A percentile compares a stretch with the other conserved stretches of the same genome.
Evolutionary conservation across 2,797 vertebrate species (phyloP).

Genomic region (Aratinga solstitialis): DNA sequence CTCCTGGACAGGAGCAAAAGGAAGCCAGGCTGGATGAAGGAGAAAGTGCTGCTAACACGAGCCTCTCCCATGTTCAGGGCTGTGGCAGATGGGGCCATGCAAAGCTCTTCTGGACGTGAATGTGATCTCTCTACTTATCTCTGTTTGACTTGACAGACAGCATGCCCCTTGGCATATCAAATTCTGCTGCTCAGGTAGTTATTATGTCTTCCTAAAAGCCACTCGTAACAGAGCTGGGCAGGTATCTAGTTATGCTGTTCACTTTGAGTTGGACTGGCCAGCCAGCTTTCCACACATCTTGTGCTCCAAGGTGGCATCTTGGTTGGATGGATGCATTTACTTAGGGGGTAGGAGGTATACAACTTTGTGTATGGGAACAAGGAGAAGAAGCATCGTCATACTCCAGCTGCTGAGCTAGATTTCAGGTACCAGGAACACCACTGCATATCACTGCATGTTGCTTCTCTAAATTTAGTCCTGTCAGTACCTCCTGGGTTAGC

Average conservation of each 20-base stretch:
- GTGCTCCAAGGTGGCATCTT: background rate
- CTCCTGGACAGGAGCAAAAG: background rate
- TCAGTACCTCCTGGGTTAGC: background rate
- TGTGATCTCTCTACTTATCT: background rate
- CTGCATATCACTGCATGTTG: rapidly evolving
- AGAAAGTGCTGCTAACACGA: background rate
- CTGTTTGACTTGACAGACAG: background rate
- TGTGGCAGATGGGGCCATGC: background rate
- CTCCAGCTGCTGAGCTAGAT: background rate
- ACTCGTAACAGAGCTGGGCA: background rate
- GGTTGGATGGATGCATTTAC: background rate
- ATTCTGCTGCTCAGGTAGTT: background rate
- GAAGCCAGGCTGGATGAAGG: background rate
- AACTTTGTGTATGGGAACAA: background rate
- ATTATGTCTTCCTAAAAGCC: background rate
- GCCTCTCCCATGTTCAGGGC: background rate
- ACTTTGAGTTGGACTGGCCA: background rate
- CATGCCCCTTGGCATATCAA: background rate
- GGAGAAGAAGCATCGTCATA: background rate
- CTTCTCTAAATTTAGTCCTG: constrained; percentile 10
- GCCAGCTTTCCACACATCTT: background rate
- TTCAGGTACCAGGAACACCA: background rate
- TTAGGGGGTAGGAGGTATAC: background rate
- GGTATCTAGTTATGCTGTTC: background rate
- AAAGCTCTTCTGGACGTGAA: background rate